Evolutionary conservation across 2,888 invertebrate species (phyloP), one percentile per base, ranked within the genome.

Genomic region (Andricus quercusramuli): DNA sequence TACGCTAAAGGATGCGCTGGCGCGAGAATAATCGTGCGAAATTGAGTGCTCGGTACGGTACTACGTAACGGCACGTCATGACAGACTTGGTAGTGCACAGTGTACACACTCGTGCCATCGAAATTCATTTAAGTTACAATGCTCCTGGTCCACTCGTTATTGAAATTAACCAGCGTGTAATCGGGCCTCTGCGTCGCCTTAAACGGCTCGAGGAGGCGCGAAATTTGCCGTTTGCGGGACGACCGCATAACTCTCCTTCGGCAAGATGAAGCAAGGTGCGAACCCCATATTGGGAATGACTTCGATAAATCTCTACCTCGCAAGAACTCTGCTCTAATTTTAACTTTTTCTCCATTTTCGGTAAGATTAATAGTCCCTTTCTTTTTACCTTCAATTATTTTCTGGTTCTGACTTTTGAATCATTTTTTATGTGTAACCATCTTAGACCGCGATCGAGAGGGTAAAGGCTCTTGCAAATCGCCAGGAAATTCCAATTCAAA

Each of bases 111-210:
- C 32, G 65, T 80, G 51, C 67, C 82, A 67, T 80, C 80, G 82
- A 84, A 85, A 89, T 86, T 88, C 84, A 83, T 86, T 86, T 82
- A 82, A 82, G 85, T 81, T 32, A 25, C 47, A 25, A 29, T 68
- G 44, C 68, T 56, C n/a, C 20, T 56, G 80, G 66, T 68, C 78
- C 47, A 79, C 62, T 77, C 78, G 88, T 89, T 90, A 90, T 89
- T 89, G 90, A 90, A 90, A 90, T 90, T 88, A 89, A 89, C 85
- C 87, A 85, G 87, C 89, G 88, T 87, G 88, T 88, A 89, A 90
- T 90, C 89, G 86, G 82, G 78, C 78, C 67, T 79, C 77, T 80
- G 83, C 81, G 83, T 83, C 82, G 82, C 91, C 91, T 87, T 90
- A 91, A 91, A 89, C 88, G 89, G 89, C 56, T 67, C 79, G 81